Percentiles rank a stretch among this genome's conserved stretches.
Conservation (phyloP, 1,140 invertebrate genomes). For the Apocrypta bakeri region DNA sequence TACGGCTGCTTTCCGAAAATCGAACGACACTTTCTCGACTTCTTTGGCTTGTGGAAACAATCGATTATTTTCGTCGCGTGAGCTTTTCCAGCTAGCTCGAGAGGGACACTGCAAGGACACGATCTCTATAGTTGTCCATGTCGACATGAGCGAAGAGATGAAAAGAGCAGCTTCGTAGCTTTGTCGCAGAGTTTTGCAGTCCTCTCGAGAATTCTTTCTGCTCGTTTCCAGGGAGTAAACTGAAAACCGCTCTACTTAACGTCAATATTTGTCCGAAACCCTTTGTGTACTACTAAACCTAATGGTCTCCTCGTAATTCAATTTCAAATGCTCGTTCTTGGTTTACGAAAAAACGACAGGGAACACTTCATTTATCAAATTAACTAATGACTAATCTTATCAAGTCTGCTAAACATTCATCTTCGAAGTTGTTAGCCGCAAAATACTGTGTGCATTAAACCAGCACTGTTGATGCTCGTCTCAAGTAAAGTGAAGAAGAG, state of each 20-base stretch:
- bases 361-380: no score
- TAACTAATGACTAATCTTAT: background rate
- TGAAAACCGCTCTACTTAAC: no score
- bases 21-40: constrained; percentile 30
- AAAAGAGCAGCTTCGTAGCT: constrained; percentile 3
- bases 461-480: background rate
- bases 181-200: no score
- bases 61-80: constrained; percentile 42
- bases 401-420: background rate
- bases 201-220: no score
- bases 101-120: background rate
- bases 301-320: no score
- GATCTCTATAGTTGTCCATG: background rate
- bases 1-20: constrained; percentile 17
- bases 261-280: no score
- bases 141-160: background rate
- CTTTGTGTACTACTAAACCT: no score
- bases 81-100: constrained; percentile 28
- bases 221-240: no score
- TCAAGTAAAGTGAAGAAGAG: background rate
- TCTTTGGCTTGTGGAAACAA: constrained; percentile 9
- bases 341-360: no score
- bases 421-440: background rate
- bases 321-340: background rate
- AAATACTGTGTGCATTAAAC: background rate